Evolutionary conservation across 2,888 invertebrate species (phyloP).

Genomic region (Bruchidius siliquastri): DNA sequence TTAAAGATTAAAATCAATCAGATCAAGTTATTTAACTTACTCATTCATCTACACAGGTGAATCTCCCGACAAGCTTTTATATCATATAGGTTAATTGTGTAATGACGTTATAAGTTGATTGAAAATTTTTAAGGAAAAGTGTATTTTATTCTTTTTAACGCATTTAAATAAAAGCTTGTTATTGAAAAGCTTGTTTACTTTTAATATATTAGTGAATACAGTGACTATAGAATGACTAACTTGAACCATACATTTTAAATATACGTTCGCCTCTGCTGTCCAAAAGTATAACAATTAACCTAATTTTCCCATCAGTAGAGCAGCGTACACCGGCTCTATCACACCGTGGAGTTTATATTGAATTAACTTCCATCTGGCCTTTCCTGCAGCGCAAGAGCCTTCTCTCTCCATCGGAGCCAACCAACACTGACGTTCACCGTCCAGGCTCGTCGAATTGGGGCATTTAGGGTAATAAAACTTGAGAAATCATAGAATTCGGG

Average conservation of each 20-base stretch:
- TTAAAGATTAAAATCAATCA: too few relatives aligned
- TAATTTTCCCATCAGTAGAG: neutral
- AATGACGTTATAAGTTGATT: too few relatives aligned
- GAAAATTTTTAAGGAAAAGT: too few relatives aligned
- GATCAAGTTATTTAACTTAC: too few relatives aligned
- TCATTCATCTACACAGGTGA: too few relatives aligned
- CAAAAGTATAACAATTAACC: neutral
- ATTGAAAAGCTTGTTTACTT: too few relatives aligned
- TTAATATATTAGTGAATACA: too few relatives aligned
- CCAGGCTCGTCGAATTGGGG: neutral
- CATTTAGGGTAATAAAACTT: neutral
- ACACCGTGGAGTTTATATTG: neutral
- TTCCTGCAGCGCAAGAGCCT: neutral
- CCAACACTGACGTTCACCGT: neutral
- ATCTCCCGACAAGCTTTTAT: too few relatives aligned
- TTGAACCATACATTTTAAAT: neutral
- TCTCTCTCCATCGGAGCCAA: neutral
- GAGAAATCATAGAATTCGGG: too few relatives aligned
- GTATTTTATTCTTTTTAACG: too few relatives aligned
- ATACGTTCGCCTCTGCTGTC: neutral
- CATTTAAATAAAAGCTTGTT: too few relatives aligned
- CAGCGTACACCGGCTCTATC: neutral
- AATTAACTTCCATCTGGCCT: neutral
- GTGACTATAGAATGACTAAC: neutral
- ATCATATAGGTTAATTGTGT: too few relatives aligned